Evolutionary conservation across 2,113 vertebrate species (phyloP), one percentile per base, ranked within the genome.

Genomic region (Chauna torquata): DNA sequence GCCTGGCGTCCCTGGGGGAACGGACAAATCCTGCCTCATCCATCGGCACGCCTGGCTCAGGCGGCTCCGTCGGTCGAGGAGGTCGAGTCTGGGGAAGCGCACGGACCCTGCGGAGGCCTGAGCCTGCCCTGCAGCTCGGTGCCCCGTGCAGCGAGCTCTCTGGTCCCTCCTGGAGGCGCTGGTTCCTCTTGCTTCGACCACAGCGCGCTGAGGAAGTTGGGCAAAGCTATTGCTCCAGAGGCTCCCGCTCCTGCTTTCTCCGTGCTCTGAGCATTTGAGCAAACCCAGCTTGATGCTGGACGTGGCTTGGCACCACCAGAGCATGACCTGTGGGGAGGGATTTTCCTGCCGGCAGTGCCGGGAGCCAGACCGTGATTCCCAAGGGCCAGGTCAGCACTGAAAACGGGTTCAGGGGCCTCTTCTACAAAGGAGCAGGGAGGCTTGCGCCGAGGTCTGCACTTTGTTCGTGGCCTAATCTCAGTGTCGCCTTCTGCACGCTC

Each of bases 121-220:
- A 1, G n/a, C 22, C 14, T n/a, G n/a, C 42, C 25, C 24, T 4
- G 22, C 61, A 0, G 11, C 44, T 34, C 42, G 2, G 12, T 6
- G 50, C 27, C 50, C 13, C 12, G 9, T 9, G 27, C 52, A 6
- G 28, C 15, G 8, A 7, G n/a, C n/a, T 44, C n/a, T 47, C 62
- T 58, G 3, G 0, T 22, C 62, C 30, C 49, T 40, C 36, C 55
- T 44, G 55, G 44, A 69, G 68, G 11, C 45, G 2, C 32, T 20
- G 40, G 9, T 38, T 44, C 64, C 54, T 52, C 84, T 30, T 16
- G 9, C 61, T n/a, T 34, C 62, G 4, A 17, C 23, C 30, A 3
- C 72, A 20, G 2, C 3, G 1, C 17, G 0, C 30, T 34, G 32
- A 14, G 50, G 13, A 49, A 12, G 23, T 40, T 11, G 15, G 28